phyloP scores from a whole-genome alignment of 2,113 vertebrate species.

The Sialia sialis region DNA sequence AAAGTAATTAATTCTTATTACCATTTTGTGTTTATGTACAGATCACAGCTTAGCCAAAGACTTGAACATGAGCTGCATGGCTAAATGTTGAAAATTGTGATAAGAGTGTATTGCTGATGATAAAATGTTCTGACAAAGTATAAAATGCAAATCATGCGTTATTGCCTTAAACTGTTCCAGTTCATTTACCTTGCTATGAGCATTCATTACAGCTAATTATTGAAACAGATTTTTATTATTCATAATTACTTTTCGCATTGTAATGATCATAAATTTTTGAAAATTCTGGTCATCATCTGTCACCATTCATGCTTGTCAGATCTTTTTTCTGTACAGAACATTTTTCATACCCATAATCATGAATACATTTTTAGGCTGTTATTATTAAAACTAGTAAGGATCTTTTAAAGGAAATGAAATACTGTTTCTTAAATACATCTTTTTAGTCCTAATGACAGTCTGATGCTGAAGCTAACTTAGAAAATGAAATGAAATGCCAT shows the following conservation, averaged over 20 bases:
- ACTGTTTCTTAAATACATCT: conserved; percentile 32
- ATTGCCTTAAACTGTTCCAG: conserved; percentile 70
- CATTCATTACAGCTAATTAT: conserved; percentile 77
- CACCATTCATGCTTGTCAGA: conserved; percentile 65
- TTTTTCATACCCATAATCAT: conserved; percentile 66
- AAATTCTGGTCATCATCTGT: conserved; percentile 63
- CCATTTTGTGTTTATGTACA: not conserved
- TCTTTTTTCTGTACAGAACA: conserved; percentile 37
- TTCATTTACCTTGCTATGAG: conserved; percentile 69
- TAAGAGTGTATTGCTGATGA: conserved; percentile 7
- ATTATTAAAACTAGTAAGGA: conserved; percentile 55
- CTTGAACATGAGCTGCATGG: not conserved
- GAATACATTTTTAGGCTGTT: conserved; percentile 44
- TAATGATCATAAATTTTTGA: conserved; percentile 73
- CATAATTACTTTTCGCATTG: conserved; percentile 73
- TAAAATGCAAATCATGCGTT: conserved; percentile 70
- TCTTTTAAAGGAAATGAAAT: conserved; percentile 33
- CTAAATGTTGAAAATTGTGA: not conserved
- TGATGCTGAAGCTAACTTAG: conserved; percentile 39
- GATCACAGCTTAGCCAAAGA: not conserved
- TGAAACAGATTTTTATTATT: conserved; percentile 76
- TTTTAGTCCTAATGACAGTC: conserved; percentile 42
- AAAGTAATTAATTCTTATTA: not conserved
- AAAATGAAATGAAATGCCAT: conserved; percentile 59
- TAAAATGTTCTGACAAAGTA: conserved; percentile 68